phyloP scores from a whole-genome alignment of 2,797 vertebrate species.

The Triplophysa bombifrons region DNA sequence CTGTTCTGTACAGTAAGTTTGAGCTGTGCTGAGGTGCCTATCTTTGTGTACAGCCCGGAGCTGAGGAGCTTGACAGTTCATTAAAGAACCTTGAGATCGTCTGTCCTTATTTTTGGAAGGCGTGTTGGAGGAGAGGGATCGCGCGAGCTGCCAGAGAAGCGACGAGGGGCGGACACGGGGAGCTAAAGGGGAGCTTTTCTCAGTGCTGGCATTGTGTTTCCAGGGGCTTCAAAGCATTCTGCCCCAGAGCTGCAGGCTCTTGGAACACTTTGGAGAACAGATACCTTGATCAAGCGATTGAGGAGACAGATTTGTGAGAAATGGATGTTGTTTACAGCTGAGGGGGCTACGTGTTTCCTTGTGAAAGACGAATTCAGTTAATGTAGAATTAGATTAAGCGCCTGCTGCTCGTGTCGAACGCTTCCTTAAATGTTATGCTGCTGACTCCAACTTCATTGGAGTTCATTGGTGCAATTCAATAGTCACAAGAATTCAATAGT shows the following conservation, averaged over 20 bases:
- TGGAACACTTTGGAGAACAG: slow-evolving; percentile 51
- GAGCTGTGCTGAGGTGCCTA: slow-evolving; percentile 54
- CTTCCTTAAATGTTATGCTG: background rate
- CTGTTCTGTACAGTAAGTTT: slow-evolving; percentile 57
- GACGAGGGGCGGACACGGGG: slow-evolving; percentile 56
- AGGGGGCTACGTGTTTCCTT: slow-evolving; percentile 4
- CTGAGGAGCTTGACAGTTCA: slow-evolving; percentile 62
- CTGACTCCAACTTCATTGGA: background rate
- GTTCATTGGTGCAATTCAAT: background rate
- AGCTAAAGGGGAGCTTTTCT: slow-evolving; percentile 62
- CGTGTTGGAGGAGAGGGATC: slow-evolving; percentile 60
- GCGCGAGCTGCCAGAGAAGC: slow-evolving; percentile 59
- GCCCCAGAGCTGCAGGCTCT: slow-evolving; percentile 56
- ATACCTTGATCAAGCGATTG: slow-evolving; percentile 59
- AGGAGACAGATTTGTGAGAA: slow-evolving; percentile 52
- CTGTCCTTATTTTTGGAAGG: slow-evolving; percentile 66
- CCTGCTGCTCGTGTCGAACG: background rate
- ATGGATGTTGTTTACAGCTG: slow-evolving; percentile 40
- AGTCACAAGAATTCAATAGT: background rate
- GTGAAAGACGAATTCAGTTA: slow-evolving; percentile 6
- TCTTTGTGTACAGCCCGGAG: slow-evolving; percentile 63
- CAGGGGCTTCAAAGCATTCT: slow-evolving; percentile 59
- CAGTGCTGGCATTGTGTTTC: slow-evolving; percentile 58
- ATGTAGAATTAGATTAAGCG: background rate
- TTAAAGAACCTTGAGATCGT: slow-evolving; percentile 61